Evolutionary conservation across 1,140 invertebrate genomes (phyloP), one percentile per base, ranked within the genome.

Genomic region (Drosophila pandora): DNA sequence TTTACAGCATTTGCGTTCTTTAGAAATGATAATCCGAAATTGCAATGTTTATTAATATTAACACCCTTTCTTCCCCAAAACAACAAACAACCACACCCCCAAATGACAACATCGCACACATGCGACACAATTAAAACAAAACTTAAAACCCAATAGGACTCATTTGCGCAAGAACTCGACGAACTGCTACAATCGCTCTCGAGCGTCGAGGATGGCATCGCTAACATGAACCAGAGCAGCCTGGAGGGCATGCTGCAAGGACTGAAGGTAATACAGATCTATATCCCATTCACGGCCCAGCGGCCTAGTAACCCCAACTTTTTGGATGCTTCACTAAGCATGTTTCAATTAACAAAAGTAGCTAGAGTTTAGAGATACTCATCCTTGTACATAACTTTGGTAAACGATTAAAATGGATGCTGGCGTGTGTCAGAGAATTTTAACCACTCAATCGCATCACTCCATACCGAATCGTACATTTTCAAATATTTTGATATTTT

Each of bases 171-270:
- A 90, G 94, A 95, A 83, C 92, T 96, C 80, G 93, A 94, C 81
- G 93, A 93, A 90, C 92, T 96, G 70, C 93, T 94, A 69, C 92
- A 93, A 85, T 94, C 94, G 77, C 92, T 96, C 30, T 93, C 92
- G 68, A 93, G 93, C 71, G 93, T 95, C 53, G 95, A 96, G 93
- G 93, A 93, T 63, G 93, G 93, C 68, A 93, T 96, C 67, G 92
- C 92, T 25, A 92, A 94, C 80, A 92, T 96, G 62, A 95, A 95
- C n/a, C 93, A 93, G 55, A 94, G 95, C 83, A 95, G 93, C 90
- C 93, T 96, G 59, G 93, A 94, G 54, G 92, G 93, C 37, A 96
- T 96, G 94, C 93, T 95, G 49, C 92, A 93, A 48, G 94, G 94
- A 74, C 92, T 96, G 23, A 93, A 92, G 94, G 95, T 96, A 93